Evolutionary conservation across 2,888 invertebrate genomes (phyloP).

Genomic region (Geotrupes spiniger): DNA sequence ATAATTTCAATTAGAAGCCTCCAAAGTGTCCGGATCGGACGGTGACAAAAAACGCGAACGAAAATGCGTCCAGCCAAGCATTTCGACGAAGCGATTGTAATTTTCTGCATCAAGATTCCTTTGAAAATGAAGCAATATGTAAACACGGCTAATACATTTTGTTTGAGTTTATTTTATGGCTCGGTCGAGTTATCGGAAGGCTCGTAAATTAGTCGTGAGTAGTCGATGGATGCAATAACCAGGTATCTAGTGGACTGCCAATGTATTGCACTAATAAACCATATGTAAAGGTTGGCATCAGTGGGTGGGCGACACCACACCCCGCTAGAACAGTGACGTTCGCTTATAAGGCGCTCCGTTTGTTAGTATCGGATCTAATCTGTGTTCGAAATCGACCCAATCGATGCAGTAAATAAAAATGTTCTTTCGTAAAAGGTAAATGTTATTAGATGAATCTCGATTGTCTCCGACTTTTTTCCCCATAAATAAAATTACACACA

Average conservation of each 20-base stretch:
- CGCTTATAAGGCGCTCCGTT: neutral
- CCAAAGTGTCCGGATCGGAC: neutral
- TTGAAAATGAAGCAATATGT: conserved; percentile 11
- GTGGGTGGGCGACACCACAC: conserved; percentile 32
- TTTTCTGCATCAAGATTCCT: neutral
- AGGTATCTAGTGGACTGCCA: conserved; percentile 10
- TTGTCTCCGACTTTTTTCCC: too few relatives aligned
- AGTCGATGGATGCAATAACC: conserved; percentile 9
- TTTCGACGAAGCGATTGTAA: neutral
- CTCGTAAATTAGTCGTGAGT: conserved; percentile 7
- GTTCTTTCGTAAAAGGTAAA: too few relatives aligned
- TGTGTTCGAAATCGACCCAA: too few relatives aligned
- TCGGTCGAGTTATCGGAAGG: conserved; percentile 7
- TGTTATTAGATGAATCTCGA: too few relatives aligned
- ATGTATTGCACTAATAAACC: conserved; percentile 30
- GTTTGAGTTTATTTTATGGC: conserved; percentile 6
- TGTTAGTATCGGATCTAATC: too few relatives aligned
- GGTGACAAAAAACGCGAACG: too few relatives aligned
- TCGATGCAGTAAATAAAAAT: too few relatives aligned
- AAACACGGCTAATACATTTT: conserved; percentile 9
- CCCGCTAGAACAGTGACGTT: conserved; percentile 13
- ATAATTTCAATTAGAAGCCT: neutral
- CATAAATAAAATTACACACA: too few relatives aligned
- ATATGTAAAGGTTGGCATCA: conserved; percentile 27
- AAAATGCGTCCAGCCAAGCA: too few relatives aligned